Evolutionary conservation across 2,888 invertebrate genomes (phyloP), one percentile per base, ranked within the genome.

Genomic region (Eupithecia subumbrata): DNA sequence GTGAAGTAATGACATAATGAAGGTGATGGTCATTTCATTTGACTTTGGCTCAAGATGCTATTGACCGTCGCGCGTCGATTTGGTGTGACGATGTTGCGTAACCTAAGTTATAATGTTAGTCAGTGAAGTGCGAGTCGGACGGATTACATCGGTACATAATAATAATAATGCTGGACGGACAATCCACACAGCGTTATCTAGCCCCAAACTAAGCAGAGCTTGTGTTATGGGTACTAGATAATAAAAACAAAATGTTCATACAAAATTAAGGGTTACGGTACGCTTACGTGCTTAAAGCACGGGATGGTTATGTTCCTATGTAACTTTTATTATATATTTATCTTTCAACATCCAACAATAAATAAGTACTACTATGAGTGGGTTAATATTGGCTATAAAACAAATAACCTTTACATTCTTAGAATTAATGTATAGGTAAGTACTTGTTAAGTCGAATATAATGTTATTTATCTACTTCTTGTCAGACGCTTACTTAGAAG

Each of bases 11-110:
- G 56, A 60, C 25, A 56, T 56, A 60, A 60, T 60, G 25, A 73
- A 74, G 63, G 30, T 73, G 37, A 76, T 67, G 63, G 76, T 30
- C 37, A 68, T 71, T 72, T 71, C 18, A 56, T 45, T 74, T 72
- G 71, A 72, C 76, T 77, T 74, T 74, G 72, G 74, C 25, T 70
- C 16, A 30, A 70, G 73, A 73, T 78, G 80, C 76, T 81, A 81
- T 78, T 80, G 81, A 81, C 80, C 80, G 77, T 77, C 60, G 60
- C 60, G 60, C 22, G 12, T 25, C 73, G 76, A 78, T 69, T 52
- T 71, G 69, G 79, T 75, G 78, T 82, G 81, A 80, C 76, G 74
- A 60, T 77, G 80, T 87, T 85, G 78, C 83, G 83, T 82, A 86
- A 87, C 74, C 73, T 70, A 22, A 16, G 43, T 68, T 71, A 75